Conservation (phyloP, 2,888 invertebrate species). For the Metalampra italica region DNA sequence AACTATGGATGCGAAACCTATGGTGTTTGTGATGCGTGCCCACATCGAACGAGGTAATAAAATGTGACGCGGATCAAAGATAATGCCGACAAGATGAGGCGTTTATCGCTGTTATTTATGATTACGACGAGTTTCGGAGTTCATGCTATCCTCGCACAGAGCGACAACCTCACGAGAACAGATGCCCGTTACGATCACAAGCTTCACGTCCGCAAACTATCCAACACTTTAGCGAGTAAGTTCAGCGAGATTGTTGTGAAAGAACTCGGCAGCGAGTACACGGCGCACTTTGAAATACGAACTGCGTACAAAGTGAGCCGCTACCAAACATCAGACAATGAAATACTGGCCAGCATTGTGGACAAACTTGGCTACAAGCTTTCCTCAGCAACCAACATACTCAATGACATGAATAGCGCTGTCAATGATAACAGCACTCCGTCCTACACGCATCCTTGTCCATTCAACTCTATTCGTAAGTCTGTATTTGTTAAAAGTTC, state of each 20-base stretch:
- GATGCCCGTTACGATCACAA: conserved; percentile 60
- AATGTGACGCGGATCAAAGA: conserved; percentile 39
- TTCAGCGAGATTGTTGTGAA: conserved; percentile 62
- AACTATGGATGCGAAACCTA: conserved; percentile 5
- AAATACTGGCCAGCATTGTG: conserved; percentile 47
- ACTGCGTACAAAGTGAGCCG: conserved; percentile 59
- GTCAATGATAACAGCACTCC: conserved; percentile 56
- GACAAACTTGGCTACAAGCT: conserved; percentile 64
- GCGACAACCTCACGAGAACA: conserved; percentile 57
- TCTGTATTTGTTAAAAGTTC: conserved; percentile 62
- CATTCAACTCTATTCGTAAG: conserved; percentile 70
- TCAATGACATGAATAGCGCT: conserved; percentile 59
- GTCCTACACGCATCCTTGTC: conserved; percentile 72
- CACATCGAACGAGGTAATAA: conserved; percentile 17
- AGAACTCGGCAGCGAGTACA: conserved; percentile 64
- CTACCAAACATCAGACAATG: conserved; percentile 50
- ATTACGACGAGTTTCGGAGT: conserved; percentile 41
- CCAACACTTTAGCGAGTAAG: conserved; percentile 52
- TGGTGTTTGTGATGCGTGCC: conserved; percentile 6
- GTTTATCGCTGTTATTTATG: conserved; percentile 55
- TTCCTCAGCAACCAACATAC: conserved; percentile 56
- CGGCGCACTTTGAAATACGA: conserved; percentile 58
- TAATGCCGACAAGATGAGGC: conserved; percentile 63
- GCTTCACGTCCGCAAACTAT: conserved; percentile 50
- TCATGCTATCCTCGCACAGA: conserved; percentile 43